phyloP scores from a whole-genome alignment of 2,888 invertebrate species.

The Epirrhoe alternata region DNA sequence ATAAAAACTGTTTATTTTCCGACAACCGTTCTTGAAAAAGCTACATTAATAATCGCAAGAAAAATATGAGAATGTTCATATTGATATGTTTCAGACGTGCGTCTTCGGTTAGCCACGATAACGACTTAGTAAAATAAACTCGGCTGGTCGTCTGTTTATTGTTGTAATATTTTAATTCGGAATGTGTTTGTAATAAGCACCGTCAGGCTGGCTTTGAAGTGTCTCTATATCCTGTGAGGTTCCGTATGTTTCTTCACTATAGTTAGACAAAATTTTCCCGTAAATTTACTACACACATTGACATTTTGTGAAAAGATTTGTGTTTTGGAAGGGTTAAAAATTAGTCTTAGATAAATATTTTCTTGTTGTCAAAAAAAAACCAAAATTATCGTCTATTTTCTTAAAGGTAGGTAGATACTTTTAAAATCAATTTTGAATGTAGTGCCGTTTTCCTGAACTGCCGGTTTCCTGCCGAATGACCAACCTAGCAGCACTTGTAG shows the following conservation, averaged over 20 bases:
- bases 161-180: slow-evolving; percentile 75
- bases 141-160: slow-evolving; percentile 69
- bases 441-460: no score
- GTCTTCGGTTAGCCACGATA: slow-evolving; percentile 68
- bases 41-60: slow-evolving; percentile 39
- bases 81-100: slow-evolving; percentile 46
- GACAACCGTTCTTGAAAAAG: slow-evolving; percentile 31
- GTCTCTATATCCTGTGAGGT: slow-evolving; percentile 44
- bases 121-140: slow-evolving; percentile 65
- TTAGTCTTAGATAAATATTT: no score
- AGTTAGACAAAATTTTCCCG: slow-evolving; percentile 1
- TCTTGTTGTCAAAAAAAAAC: no score
- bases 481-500: no score
- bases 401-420: no score
- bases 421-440: no score
- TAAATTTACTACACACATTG: neutral
- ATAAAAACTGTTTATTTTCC: slow-evolving; percentile 38
- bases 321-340: neutral
- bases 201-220: slow-evolving; percentile 66
- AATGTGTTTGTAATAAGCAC: slow-evolving; percentile 66
- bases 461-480: no score
- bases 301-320: neutral
- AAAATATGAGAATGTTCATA: slow-evolving; percentile 35
- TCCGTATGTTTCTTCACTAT: slow-evolving; percentile 28
- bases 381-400: no score